phyloP scores from a whole-genome alignment of 30 jellyfish, hydroid and myxozoan species.

The Aurelia aurita complex sp. Pacific region DNA sequence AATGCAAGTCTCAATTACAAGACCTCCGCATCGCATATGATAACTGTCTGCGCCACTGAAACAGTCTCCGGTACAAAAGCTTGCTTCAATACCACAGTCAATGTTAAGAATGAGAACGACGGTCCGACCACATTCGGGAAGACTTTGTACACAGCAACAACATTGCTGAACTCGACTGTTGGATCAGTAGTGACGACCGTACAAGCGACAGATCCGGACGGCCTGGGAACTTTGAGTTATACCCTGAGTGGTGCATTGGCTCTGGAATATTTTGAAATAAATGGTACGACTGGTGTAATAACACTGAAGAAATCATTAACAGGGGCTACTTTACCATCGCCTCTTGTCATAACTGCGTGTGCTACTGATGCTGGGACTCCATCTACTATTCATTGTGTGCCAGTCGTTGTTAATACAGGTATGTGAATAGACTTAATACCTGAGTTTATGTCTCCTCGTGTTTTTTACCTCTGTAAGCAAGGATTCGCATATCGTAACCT shows the following conservation, averaged over 20 bases:
- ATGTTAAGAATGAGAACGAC: constrained; percentile 70
- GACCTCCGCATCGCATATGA: constrained; percentile 20
- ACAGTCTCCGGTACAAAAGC: constrained; percentile 6
- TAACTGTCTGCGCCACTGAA: constrained; percentile 72
- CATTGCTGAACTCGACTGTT: constrained; percentile 26
- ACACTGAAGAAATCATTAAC: constrained; percentile 53
- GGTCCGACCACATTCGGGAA: constrained; percentile 64
- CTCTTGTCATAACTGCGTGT: constrained; percentile 70
- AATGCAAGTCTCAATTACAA: constrained; percentile 44
- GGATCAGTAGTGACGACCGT: constrained; percentile 63
- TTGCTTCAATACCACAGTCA: constrained; percentile 52
- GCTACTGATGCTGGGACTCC: constrained; percentile 81
- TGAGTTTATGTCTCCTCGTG: background rate
- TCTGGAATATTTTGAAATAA: constrained; percentile 53
- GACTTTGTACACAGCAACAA: constrained; percentile 12
- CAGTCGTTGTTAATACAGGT: constrained; percentile 69
- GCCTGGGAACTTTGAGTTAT: constrained; percentile 67
- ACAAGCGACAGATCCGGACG: constrained; percentile 86
- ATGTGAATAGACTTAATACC: background rate
- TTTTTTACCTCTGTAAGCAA: background rate
- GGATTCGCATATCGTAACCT: background rate
- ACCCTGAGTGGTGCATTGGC: constrained; percentile 54
- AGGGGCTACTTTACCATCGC: constrained; percentile 39
- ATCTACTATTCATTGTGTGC: constrained; percentile 70
- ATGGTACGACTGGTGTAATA: constrained; percentile 69